phyloP scores from a whole-genome alignment of 1,140 invertebrate species.

The Papilio polytes region DNA sequence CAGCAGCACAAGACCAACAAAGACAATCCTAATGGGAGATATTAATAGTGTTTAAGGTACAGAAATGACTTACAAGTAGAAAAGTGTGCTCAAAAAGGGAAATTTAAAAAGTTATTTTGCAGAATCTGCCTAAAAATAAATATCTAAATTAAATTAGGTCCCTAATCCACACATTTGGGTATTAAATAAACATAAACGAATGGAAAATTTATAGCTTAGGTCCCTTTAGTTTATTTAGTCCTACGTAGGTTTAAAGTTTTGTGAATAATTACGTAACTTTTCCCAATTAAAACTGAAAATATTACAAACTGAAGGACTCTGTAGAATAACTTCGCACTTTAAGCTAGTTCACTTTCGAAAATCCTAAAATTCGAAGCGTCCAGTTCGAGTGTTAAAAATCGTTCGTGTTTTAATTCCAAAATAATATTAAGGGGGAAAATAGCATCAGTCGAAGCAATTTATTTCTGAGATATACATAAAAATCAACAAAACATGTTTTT shows the following conservation, averaged over 20 bases:
- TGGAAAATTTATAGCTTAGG: background rate
- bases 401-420: background rate
- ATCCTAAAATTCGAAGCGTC: background rate
- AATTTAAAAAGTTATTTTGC: background rate
- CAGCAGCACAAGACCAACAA: background rate
- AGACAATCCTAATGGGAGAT: background rate
- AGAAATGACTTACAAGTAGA: background rate
- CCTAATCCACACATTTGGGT: background rate
- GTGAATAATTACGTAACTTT: conserved; percentile 24
- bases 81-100: background rate
- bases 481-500: too few relatives aligned
- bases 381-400: background rate
- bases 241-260: background rate
- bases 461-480: too few relatives aligned
- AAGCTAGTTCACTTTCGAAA: background rate
- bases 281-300: conserved; percentile 28
- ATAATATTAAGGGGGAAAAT: too few relatives aligned
- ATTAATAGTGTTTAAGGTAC: background rate
- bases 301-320: conserved; percentile 19
- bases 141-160: background rate
- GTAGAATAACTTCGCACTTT: background rate
- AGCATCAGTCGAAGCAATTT: too few relatives aligned
- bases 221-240: conserved; percentile 13
- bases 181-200: conserved; percentile 13
- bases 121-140: background rate